These are phyloP conservation scores for Campylomormyrus tamandua DNA, from an alignment of 2,113 vertebrate species.

Conservation along the genomic window DNA sequence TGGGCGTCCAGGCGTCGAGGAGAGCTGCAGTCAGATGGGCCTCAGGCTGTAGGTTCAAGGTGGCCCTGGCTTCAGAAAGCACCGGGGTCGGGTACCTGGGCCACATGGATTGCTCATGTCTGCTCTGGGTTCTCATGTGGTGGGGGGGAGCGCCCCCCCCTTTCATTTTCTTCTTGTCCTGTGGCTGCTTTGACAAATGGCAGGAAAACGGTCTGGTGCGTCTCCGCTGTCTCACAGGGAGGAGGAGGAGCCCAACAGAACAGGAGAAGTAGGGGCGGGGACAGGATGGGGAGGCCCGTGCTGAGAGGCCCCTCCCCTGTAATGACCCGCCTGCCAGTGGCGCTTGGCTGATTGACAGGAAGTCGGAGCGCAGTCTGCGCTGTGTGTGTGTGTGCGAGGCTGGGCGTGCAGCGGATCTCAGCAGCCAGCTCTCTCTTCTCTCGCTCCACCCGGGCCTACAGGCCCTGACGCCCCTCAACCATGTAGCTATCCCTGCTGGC, in stretches of 20 bases:
- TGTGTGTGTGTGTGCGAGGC: not conserved
- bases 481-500: not conserved
- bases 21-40: not conserved
- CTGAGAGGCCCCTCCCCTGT: not conserved
- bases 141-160: not conserved
- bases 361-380: not conserved
- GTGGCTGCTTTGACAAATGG: slow-evolving; percentile 9
- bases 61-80: not conserved
- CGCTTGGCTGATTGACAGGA: slow-evolving; percentile 24
- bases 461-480: not conserved
- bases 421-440: not conserved
- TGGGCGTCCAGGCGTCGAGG: not conserved
- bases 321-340: not conserved
- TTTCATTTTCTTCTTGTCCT: not conserved
- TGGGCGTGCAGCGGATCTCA: not conserved
- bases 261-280: not conserved
- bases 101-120: not conserved
- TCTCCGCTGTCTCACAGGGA: not conserved
- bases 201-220: not conserved
- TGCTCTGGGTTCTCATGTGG: not conserved
- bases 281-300: not conserved
- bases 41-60: not conserved
- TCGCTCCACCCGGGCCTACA: not conserved
- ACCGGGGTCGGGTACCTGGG: not conserved
- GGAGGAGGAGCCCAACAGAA: not conserved